These are phyloP conservation scores for Tetanocera ferruginea DNA, from an alignment of 2,888 invertebrate genomes.

Conservation along the genomic window DNA sequence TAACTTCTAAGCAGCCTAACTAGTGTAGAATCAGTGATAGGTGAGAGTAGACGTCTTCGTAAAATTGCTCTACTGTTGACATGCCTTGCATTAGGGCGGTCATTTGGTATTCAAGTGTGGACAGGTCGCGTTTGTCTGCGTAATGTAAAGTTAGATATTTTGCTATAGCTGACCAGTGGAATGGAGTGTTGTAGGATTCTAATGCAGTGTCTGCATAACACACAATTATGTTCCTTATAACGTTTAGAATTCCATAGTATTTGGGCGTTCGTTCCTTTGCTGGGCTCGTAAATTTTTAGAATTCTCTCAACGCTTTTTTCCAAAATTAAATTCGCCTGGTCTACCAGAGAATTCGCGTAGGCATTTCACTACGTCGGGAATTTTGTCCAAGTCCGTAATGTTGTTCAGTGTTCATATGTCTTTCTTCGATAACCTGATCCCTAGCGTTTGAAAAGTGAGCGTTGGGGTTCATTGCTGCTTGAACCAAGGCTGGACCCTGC, in stretches of 20 bases:
- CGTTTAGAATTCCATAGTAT: slow-evolving; percentile 34
- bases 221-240: no score
- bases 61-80: slow-evolving; percentile 45
- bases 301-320: slow-evolving; percentile 30
- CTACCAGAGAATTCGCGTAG: slow-evolving; percentile 29
- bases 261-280: slow-evolving; percentile 20
- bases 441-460: no score
- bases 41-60: slow-evolving; percentile 48
- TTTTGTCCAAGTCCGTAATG: slow-evolving; percentile 36
- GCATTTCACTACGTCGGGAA: slow-evolving; percentile 18
- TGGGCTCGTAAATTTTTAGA: slow-evolving; percentile 16
- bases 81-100: slow-evolving; percentile 36
- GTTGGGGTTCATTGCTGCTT: no score
- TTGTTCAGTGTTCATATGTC: no score
- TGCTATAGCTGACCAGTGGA: no score
- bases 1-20: no score
- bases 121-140: slow-evolving; percentile 45
- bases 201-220: no score
- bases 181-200: no score
- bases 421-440: no score
- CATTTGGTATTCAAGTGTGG: slow-evolving; percentile 47
- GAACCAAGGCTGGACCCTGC: no score
- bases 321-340: slow-evolving; percentile 25
- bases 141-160: slow-evolving; percentile 43
- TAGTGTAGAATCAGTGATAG: slow-evolving; percentile 51